Evolutionary conservation across 2,113 vertebrate genomes (phyloP).

Genomic region (Nycticebus coucang): DNA sequence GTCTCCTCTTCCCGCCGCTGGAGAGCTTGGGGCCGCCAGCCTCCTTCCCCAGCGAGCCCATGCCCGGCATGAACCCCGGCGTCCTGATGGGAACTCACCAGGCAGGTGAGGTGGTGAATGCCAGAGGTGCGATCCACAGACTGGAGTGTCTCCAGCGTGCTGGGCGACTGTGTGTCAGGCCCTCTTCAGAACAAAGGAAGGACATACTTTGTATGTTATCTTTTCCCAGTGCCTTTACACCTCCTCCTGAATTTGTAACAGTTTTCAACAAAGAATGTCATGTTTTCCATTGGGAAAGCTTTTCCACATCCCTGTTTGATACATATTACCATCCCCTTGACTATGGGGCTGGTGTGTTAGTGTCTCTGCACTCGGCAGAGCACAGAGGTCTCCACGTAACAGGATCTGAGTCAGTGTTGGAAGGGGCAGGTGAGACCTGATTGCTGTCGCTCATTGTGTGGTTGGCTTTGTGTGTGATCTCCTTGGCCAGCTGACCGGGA

Average conservation of each 20-base stretch:
- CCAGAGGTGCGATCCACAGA: fast-evolving
- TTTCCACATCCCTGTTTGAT: not conserved
- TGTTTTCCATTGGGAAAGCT: not conserved
- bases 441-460: fast-evolving
- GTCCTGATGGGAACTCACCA: constrained; percentile 75
- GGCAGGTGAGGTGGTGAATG: constrained; percentile 79
- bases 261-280: not conserved
- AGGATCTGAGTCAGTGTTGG: not conserved
- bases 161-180: fast-evolving
- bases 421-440: not conserved
- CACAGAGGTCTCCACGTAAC: fast-evolving
- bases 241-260: not conserved
- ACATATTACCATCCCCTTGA: fast-evolving
- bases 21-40: constrained; percentile 77
- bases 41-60: constrained; percentile 66
- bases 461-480: fast-evolving
- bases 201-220: fast-evolving
- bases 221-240: not conserved
- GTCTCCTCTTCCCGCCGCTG: constrained; percentile 70
- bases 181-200: no score
- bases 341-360: not conserved
- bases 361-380: not conserved
- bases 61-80: constrained; percentile 60
- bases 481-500: not conserved
- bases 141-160: fast-evolving